Conservation (phyloP, 2,113 vertebrate species). For the Pterocles gutturalis region DNA sequence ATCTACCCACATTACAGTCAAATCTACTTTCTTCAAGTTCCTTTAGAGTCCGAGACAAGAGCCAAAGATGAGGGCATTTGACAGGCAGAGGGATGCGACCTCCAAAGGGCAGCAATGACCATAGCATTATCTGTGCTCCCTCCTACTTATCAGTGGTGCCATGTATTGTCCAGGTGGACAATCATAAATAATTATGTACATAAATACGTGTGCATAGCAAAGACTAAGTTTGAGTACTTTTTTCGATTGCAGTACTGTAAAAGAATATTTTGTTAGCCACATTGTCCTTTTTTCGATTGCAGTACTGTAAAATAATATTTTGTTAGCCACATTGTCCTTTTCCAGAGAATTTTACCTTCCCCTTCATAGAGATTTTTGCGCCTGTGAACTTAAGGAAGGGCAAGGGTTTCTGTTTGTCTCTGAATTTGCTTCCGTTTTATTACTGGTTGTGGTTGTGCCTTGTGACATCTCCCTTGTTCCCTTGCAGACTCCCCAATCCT, state of each 20-base stretch:
- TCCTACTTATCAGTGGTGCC: background rate
- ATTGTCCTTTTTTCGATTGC: background rate
- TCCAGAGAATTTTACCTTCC: background rate
- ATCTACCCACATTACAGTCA: background rate
- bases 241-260: background rate
- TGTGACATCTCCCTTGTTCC: background rate
- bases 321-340: background rate
- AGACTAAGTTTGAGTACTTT: background rate
- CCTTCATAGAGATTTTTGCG: background rate
- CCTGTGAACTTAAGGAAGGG: background rate
- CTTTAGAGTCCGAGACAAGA: background rate
- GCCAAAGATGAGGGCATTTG: accelerated
- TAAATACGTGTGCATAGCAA: background rate
- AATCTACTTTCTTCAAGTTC: background rate
- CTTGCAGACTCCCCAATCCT: background rate
- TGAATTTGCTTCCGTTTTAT: background rate
- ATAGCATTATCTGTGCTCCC: background rate
- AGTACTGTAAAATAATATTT: background rate
- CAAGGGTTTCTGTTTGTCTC: background rate
- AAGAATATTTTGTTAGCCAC: background rate
- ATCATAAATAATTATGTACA: background rate
- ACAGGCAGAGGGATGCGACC: background rate
- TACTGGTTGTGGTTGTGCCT: background rate
- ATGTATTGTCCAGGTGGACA: background rate
- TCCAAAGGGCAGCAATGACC: background rate